Percentiles rank a stretch among this genome's conserved stretches.
These are phyloP conservation scores for Coptodon rendalli DNA, from an alignment of 2,113 vertebrate species.

Conservation along the genomic window DNA sequence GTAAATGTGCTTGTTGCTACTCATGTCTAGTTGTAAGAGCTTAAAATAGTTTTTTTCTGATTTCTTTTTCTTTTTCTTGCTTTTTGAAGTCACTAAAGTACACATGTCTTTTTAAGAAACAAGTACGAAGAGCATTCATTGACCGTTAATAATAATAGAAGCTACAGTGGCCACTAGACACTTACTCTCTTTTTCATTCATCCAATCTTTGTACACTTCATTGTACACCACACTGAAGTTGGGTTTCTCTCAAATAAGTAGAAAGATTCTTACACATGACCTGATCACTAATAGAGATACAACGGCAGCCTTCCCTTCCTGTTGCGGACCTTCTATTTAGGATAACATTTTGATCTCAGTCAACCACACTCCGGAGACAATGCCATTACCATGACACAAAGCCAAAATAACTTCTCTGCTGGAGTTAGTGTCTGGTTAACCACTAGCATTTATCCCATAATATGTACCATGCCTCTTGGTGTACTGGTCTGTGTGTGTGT, in stretches of 20 bases:
- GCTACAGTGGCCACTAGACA: background rate
- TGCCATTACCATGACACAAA: constrained; percentile 4
- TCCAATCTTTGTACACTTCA: background rate
- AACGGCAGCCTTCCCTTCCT: background rate
- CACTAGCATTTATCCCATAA: constrained; percentile 5
- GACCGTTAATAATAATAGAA: background rate
- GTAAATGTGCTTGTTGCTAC: background rate
- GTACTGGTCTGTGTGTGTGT: background rate
- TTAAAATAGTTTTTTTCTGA: background rate
- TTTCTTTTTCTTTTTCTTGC: background rate
- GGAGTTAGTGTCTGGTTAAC: constrained; percentile 31
- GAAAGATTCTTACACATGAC: background rate
- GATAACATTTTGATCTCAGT: background rate
- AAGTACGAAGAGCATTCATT: background rate
- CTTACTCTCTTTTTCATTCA: background rate
- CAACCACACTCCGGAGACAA: constrained; percentile 11
- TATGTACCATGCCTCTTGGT: background rate
- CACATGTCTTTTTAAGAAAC: background rate
- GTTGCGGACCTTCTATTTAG: background rate
- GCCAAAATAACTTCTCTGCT: constrained; percentile 26
- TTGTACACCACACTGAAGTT: background rate
- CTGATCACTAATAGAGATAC: background rate
- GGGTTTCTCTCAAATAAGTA: background rate
- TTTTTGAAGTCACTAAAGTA: background rate
- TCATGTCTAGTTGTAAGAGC: background rate